Conservation (phyloP, 2,797 vertebrate genomes). For the Anolis apletophallus region DNA sequence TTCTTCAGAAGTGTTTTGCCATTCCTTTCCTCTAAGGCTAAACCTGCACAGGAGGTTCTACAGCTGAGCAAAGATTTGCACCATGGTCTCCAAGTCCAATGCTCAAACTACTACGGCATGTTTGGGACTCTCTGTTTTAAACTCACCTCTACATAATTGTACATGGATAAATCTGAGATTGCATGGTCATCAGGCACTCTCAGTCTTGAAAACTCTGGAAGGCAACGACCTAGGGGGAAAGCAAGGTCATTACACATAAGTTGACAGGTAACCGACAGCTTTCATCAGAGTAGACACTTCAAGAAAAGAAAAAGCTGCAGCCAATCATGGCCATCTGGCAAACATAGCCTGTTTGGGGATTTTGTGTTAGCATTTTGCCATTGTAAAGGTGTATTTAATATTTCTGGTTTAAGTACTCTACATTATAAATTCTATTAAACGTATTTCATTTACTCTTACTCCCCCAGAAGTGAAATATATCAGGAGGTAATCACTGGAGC, state of each 20-base stretch:
- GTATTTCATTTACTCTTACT: background rate
- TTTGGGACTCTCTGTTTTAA: background rate
- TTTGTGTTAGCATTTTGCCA: background rate
- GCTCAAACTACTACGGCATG: too few species aligned
- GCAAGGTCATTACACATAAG: background rate
- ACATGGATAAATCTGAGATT: slow-evolving; percentile 96
- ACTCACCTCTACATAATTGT: slow-evolving; percentile 94
- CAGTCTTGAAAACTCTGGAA: slow-evolving; percentile 89
- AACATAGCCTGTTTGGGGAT: too few species aligned
- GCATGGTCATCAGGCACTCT: slow-evolving; percentile 94
- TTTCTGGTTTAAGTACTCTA: background rate
- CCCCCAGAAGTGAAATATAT: background rate
- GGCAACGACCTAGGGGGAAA: slow-evolving; percentile 81
- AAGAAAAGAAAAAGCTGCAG: background rate
- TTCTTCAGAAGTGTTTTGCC: too few species aligned
- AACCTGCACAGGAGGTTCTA: too few species aligned
- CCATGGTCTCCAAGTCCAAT: too few species aligned
- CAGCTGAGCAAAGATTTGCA: too few species aligned
- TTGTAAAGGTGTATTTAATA: background rate
- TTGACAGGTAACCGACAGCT: background rate
- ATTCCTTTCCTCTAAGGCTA: too few species aligned
- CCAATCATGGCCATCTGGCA: background rate
- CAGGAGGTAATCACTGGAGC: background rate
- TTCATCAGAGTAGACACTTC: background rate
- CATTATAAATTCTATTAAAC: background rate